A percentile compares a stretch with the other conserved stretches of the same genome.
phyloP scores from a whole-genome alignment of 2,888 invertebrate genomes.

The Microctonus brassicae region DNA sequence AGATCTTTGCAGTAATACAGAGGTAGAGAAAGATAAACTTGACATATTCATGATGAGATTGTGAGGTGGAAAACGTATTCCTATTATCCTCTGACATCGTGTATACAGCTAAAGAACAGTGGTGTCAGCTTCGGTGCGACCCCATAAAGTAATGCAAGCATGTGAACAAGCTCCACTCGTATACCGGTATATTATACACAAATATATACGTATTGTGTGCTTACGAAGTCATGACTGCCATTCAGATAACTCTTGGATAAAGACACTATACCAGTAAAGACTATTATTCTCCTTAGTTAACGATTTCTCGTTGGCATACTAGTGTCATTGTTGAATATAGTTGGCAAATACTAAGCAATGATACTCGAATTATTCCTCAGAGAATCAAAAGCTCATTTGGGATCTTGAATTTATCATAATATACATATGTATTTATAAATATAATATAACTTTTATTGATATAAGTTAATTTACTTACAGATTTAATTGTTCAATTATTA shows the following conservation, averaged over 20 bases:
- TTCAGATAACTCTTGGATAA: background rate
- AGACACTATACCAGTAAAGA: background rate
- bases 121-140: background rate
- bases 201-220: background rate
- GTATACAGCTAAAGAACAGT: background rate
- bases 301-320: background rate
- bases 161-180: constrained; percentile 14
- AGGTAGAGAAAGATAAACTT: background rate
- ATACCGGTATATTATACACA: background rate
- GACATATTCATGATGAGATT: constrained; percentile 2
- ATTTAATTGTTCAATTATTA: background rate
- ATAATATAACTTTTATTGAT: too few species aligned
- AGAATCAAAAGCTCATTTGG: background rate
- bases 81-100: constrained; percentile 18
- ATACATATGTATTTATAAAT: too few species aligned
- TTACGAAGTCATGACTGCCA: background rate
- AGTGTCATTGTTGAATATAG: background rate
- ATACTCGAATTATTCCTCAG: background rate
- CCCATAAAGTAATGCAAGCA: constrained; percentile 9
- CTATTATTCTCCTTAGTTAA: background rate
- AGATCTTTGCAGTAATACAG: background rate
- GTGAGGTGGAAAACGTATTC: background rate
- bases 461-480: background rate
- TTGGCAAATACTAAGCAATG: background rate
- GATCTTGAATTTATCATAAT: background rate